Base-by-base conservation (phyloP, 2,797 vertebrate species). In the Hypotaenidia okinawae region DNA sequence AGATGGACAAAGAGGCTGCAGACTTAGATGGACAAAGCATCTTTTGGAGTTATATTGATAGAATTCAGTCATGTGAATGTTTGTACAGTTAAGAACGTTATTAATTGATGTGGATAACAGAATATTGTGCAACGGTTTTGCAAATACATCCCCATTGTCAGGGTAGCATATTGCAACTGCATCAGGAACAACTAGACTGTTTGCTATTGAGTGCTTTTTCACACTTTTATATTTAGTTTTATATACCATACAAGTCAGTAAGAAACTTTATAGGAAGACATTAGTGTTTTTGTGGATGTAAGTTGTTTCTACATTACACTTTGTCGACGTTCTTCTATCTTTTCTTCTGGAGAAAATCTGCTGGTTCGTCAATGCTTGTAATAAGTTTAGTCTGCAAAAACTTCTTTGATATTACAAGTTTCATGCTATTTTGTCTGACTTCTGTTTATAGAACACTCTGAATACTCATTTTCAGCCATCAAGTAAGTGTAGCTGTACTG, bases 331-430 rank as follows among this genome's bases (percentile, higher is more conserved):
- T 85, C 16, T 2, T 5, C 6, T 28, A 7, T 52, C 54, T 39
- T 54, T 85, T 83, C 21, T 43, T 6, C 14, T 68, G 51, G 13
- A 84, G 23, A 76, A 75, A 73, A 72, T 54, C 22, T 82, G 5
- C 21, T 82, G 3, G 0, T 37, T 72, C 0, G 0, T 35, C 54
- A 70, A 11, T 45, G 25, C 7, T 0, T 16, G 21, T 22, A 57
- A 45, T 49, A 74, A 18, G 6, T 43, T 72, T 64, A 43, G 19
- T 49, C 37, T 69, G 28, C 27, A 86, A 25, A 79, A 76, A 55
- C 9, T 43, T 70, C 11, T 87, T 63, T 75, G 5, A 13, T 39
- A 7, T 68, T 79, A 24, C 6, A 85, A 12, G 13, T 14, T 86
- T 73, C 47, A 41, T n/a, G 14, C 2, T 85, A 16, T 79, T 82